Conservation (phyloP, 2,888 invertebrate genomes). For the Caenorhabditis becei region DNA sequence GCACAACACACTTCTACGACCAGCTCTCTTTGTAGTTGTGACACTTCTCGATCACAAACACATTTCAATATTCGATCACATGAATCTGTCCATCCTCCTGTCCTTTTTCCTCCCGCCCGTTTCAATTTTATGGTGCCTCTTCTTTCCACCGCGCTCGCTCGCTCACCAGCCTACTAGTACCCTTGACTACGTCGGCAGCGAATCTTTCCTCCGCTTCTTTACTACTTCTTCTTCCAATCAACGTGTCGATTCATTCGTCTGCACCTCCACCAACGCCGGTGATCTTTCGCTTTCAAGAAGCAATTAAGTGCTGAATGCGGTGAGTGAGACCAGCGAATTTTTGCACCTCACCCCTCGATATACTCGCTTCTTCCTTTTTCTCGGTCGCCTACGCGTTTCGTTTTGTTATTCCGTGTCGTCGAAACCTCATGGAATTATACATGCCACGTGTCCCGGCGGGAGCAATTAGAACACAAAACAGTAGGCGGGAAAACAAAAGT, state of each 20-base stretch:
- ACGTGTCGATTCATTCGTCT: conserved; percentile 22
- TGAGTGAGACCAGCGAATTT: conserved; percentile 8
- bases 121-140: conserved; percentile 42
- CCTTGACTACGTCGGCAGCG: conserved; percentile 46
- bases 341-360: conserved; percentile 8
- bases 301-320: conserved; percentile 20
- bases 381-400: conserved; percentile 17
- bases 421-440: no score
- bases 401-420: neutral
- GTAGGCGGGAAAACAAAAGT: conserved; percentile 10
- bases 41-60: no score
- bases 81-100: neutral
- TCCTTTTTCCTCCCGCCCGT: conserved; percentile 20
- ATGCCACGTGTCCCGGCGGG: conserved; percentile 29
- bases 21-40: no score
- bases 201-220: neutral
- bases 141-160: conserved; percentile 13
- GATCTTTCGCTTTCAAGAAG: conserved; percentile 14
- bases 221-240: conserved; percentile 42
- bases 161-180: conserved; percentile 33
- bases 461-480: conserved; percentile 24
- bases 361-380: conserved; percentile 4
- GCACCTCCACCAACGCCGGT: neutral
- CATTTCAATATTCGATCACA: no score
- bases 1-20: no score